Conservation (phyloP, 1,140 invertebrate genomes). For the Argopecten irradians region DNA sequence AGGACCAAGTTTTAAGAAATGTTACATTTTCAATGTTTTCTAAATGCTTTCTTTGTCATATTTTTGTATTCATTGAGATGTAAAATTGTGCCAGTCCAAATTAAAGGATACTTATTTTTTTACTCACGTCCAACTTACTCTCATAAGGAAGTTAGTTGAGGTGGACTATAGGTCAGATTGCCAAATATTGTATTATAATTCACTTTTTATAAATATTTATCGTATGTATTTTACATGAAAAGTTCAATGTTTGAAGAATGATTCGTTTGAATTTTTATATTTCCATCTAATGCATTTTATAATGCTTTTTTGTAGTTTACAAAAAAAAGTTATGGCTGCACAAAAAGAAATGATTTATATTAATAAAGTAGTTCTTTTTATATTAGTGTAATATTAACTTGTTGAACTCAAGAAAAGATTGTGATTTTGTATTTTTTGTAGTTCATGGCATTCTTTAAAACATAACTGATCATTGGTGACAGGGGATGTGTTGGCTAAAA, state of each 20-base stretch:
- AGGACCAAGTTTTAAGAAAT: background rate
- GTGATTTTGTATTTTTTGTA: too few species aligned
- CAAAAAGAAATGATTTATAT: too few species aligned
- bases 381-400: too few species aligned
- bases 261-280: background rate
- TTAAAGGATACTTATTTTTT: background rate
- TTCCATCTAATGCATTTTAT: background rate
- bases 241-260: background rate
- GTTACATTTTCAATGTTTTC: background rate
- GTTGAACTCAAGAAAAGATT: too few species aligned
- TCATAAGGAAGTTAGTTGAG: background rate
- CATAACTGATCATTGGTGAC: too few species aligned
- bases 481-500: too few species aligned
- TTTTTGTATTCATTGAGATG: background rate
- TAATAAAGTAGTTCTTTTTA: too few species aligned
- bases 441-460: too few species aligned
- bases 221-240: background rate
- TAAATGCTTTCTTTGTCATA: background rate
- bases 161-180: background rate
- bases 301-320: background rate
- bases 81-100: background rate
- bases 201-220: background rate
- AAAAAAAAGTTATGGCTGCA: too few species aligned
- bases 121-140: background rate
- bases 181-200: background rate